Base-by-base conservation (phyloP, 2,888 invertebrate genomes). In the Neoaliturus tenellus region DNA sequence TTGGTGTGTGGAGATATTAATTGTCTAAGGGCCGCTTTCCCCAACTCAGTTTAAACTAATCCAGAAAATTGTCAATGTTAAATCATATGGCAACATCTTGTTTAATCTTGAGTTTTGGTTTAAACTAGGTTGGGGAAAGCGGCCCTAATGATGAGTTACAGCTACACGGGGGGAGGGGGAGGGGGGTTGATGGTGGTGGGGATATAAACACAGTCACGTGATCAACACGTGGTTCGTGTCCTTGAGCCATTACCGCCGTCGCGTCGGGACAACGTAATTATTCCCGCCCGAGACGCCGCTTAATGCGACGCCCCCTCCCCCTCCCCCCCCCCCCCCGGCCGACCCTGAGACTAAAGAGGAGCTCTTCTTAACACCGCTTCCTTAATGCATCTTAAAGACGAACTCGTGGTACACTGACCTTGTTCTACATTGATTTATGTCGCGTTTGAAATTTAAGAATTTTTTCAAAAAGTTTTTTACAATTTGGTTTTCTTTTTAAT, bases 291-390 rank as follows among this genome's bases (percentile, higher is more conserved):
- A 75, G 75, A 44, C 75, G 75, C 48, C 17, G 39, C 48, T 75
- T 75, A 75, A 75, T 75, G 75, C 75, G 75, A 20, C 48, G n/a
- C 75, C 48, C 48, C 23, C n/a, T n/a, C n/a, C 33, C 33, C 35
- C 12, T 28, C 44, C 44, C 17, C 28, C 41, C 71, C 35, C 44
- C 5, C 31, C 75, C 48, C 41, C 48, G 12, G 25, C 75, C 75
- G 20, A 35, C 71, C 75, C 75, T 75, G 48, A 75, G 75, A 75
- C 75, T 75, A 75, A 75, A 75, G 75, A 75, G 75, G 75, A 75
- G 75, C 75, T 41, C 75, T 75, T 41, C 75, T 75, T 75, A 75
- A 75, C 75, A 75, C 75, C 28, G 75, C 48, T 41, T 75, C 75
- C 75, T 75, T 75, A 75, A 75, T 75, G 75, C 48, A 75, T 44